Conservation (phyloP, 2,888 invertebrate species). For the Amiota communis region DNA sequence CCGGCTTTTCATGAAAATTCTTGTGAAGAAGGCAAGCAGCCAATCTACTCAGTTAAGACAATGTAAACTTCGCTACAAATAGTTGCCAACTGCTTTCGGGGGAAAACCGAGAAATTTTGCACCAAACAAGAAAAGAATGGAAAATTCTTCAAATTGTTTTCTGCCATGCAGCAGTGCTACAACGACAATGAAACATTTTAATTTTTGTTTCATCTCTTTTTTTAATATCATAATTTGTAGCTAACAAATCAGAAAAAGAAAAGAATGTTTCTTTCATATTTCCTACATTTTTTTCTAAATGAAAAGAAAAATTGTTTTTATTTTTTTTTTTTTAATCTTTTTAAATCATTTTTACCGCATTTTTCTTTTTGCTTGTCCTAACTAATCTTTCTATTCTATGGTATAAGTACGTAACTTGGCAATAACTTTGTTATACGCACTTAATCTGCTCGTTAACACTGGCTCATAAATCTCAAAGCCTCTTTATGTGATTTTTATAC, state of each 20-base stretch:
- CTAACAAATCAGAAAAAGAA: neutral
- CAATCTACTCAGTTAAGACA: too few relatives aligned
- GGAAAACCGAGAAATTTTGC: too few relatives aligned
- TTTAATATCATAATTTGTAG: slow-evolving; percentile 25
- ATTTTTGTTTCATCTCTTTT: neutral
- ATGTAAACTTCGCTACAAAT: neutral
- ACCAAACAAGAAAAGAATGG: neutral
- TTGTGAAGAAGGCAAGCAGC: too few relatives aligned
- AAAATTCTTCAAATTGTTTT: slow-evolving; percentile 22
- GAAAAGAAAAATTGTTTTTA: neutral
- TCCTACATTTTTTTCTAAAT: neutral
- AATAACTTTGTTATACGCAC: slow-evolving; percentile 21
- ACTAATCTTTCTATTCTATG: slow-evolving; percentile 15
- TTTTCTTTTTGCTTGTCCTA: neutral
- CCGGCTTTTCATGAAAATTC: too few relatives aligned
- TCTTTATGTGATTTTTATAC: slow-evolving; percentile 7
- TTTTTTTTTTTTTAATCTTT: neutral
- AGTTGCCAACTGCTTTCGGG: slow-evolving; percentile 14
- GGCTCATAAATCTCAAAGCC: slow-evolving; percentile 41
- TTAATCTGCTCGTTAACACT: slow-evolving; percentile 40
- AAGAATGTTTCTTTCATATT: neutral
- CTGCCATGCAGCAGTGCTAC: neutral
- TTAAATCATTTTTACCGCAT: neutral
- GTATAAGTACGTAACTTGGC: neutral
- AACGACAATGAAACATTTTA: neutral